Base-by-base conservation (phyloP, 2,113 vertebrate genomes). In the Sander vitreus region DNA sequence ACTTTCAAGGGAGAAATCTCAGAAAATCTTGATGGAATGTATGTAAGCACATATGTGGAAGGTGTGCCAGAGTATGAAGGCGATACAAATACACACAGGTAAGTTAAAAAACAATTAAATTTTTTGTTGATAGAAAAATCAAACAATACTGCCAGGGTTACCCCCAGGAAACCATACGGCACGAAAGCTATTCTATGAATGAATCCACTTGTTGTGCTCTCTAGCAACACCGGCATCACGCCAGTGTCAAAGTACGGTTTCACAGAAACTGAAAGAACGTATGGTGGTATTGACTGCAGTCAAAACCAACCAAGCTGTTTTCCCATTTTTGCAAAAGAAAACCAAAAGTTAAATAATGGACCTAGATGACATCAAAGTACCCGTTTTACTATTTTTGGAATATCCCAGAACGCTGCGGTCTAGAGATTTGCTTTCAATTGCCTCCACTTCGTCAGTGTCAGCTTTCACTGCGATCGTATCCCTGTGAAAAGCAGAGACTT, bases 11-110 rank as follows among this genome's bases (percentile, higher is more conserved):
- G 97, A 10, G 86, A 96, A 33, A 88, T 98, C 57, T 91, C 89
- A 0, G 91, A 96, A 0, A 89, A 93, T 55, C 93, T 97, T 67
- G 74, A 92, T 0, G 97, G 95, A 13, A 95, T 99, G 78, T 99
- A 96, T 76, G 72, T 95, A 23, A 99, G 97, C 47, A 93, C 92
- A 15, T 99, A 99, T 64, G 2, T 0, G 0, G 95, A 96, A 0
- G 1, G 0, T 0, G 2, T 1, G 1, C 54, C 62, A 11, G 63
- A 2, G 1, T 0, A 63, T 19, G 89, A 85, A 51, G 55, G 6
- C 0, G 70, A 90, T 19, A 11, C 76, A 2, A 5, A 47, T 7
- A 8, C 21, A 1, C 21, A 82, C 2, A 94, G 94, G 94, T 95
- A 84, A 85, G 90, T 48, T 1, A 6, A 39, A 16, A 77, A 45